These are phyloP conservation scores for Temnothorax rugatulus DNA, from an alignment of 2,888 invertebrate species.

Conservation along the genomic window DNA sequence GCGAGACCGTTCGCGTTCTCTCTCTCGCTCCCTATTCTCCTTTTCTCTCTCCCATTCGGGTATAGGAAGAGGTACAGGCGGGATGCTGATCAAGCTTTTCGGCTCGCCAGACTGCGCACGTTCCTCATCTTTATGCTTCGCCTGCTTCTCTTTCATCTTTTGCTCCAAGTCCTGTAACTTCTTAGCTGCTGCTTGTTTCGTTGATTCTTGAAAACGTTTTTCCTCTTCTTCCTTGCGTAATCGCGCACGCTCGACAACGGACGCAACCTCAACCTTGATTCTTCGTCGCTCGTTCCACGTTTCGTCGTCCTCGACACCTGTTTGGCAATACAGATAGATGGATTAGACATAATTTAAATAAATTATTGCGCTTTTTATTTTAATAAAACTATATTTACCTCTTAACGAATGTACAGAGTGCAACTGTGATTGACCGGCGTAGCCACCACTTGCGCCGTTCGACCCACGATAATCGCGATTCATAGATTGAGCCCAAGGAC, in stretches of 20 bases:
- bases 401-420: conserved; percentile 83
- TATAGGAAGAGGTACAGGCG: conserved; percentile 86
- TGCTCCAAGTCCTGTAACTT: conserved; percentile 91
- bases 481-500: conserved; percentile 79
- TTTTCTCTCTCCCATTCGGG: conserved; percentile 88
- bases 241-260: conserved; percentile 93
- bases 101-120: conserved; percentile 83
- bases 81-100: conserved; percentile 86
- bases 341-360: neutral
- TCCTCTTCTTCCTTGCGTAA: conserved; percentile 96
- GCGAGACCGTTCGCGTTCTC: conserved; percentile 80
- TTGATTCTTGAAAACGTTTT: conserved; percentile 90
- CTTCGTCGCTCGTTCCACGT: conserved; percentile 90
- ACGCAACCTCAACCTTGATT: conserved; percentile 92
- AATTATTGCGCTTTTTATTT: neutral
- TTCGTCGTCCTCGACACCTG: conserved; percentile 88
- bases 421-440: conserved; percentile 83
- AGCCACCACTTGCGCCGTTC: conserved; percentile 77
- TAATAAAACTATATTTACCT: conserved; percentile 71
- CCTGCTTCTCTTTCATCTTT: conserved; percentile 89
- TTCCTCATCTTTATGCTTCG: conserved; percentile 85
- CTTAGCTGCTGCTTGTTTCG: conserved; percentile 89
- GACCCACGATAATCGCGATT: conserved; percentile 82
- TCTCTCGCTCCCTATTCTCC: conserved; percentile 85
- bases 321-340: neutral